Conservation (phyloP, 2,888 invertebrate species). For the Lasioglossum calceatum region DNA sequence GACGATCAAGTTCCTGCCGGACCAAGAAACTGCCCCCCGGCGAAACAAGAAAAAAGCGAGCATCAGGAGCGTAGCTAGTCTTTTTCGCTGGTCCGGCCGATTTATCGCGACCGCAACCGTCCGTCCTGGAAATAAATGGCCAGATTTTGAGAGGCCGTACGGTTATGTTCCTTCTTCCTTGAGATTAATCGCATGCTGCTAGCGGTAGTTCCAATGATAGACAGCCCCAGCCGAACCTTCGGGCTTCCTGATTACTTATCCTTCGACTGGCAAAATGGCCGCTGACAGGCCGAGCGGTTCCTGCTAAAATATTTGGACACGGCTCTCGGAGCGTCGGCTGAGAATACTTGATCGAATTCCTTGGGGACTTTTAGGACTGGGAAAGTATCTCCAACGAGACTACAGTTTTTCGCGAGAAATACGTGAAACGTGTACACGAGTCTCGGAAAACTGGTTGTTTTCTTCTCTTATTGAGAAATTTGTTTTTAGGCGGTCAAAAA, state of each 20-base stretch:
- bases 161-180: neutral
- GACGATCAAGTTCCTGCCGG: neutral
- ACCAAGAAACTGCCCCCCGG: neutral
- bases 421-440: neutral
- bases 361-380: neutral
- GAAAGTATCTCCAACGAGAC: neutral
- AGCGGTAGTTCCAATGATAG: constrained; percentile 9
- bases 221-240: neutral
- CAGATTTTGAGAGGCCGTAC: constrained; percentile 1
- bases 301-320: constrained; percentile 2
- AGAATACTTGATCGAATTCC: neutral
- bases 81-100: neutral
- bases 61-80: neutral
- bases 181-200: neutral
- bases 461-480: neutral
- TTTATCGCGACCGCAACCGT: constrained; percentile 3
- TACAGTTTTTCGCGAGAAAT: neutral
- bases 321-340: neutral
- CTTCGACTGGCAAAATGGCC: constrained; percentile 11
- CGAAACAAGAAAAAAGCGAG: neutral
- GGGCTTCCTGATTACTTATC: constrained; percentile 1
- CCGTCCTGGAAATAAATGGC: constrained; percentile 9
- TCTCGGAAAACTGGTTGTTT: neutral
- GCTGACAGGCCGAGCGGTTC: neutral
- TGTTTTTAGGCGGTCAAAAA: neutral